Evolutionary conservation across 2,888 invertebrate genomes (phyloP), one percentile per base, ranked within the genome.

Genomic region (Nebria salina): DNA sequence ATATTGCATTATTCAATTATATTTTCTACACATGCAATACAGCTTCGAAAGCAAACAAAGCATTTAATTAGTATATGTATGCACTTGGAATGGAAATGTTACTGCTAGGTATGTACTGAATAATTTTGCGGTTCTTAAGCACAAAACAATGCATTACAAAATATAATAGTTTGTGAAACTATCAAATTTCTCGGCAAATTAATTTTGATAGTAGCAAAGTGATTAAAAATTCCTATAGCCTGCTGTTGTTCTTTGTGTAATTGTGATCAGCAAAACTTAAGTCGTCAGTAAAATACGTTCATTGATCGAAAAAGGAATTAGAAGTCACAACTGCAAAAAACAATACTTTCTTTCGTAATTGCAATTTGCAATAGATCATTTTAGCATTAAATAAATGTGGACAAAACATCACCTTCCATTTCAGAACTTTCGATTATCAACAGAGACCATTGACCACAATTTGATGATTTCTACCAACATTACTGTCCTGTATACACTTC

Each of bases 371-470:
- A 34, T 34, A 34, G 54, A 54, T 13, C 54, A 54, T 54, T 54
- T 54, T 8, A 54, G 54, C 54, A 54, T 54, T 54, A 54, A 54
- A 54, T 54, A 54, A 54, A 54, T 54, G 7, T 34, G 1, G 54
- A 54, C 13, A 54, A 54, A 54, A 54, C 54, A 54, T 54, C 54
- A 54, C 54, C 54, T 54, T 54, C 70, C 25, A 70, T 25, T 70
- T 70, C 20, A 34, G 6, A 70, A 70, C 70, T 70, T 70, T 66
- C 66, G 25, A 66, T 66, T 66, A 11, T 70, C 70, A 70, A 26
- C 20, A 70, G 34, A 70, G 15, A 70, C 70, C 70, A 70, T 26
- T 70, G 70, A 70, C 70, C 20, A 70, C 34, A 4, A 11, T 70
- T 34, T 26, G 15, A 15, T 9, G 54, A 25, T 66, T 66, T 66